Evolutionary conservation across 2,888 invertebrate genomes (phyloP), one percentile per base, ranked within the genome.

Genomic region (Lacanobia wlatinum): DNA sequence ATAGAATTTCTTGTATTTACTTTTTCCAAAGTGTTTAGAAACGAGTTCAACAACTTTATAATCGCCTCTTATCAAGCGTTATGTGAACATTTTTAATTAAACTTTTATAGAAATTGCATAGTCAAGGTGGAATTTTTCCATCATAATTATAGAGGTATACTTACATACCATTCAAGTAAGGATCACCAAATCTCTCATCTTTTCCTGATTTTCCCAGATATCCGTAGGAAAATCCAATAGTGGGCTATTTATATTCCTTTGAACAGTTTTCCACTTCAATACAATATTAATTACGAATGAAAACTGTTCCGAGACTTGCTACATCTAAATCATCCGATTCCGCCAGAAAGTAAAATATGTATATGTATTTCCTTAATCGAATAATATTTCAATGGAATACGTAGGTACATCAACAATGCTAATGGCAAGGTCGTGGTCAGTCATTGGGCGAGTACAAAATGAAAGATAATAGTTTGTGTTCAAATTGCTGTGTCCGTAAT

Each of bases 381-480:
- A 59, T 63, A 34, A 69, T 34, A 63, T 69, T 80, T 69, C 28
- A 66, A 67, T 64, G 38, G 23, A 55, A 67, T 43, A 68, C 50
- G 23, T 50, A 55, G 28, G 48, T 53, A 73, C 40, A 75, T 18
- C 70, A 53, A 46, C 58, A 79, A 80, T 71, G 73, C 65, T 73
- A 66, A 79, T 83, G 71, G 65, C 89, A 90, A 90, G 90, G 90
- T 87, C 89, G 85, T 81, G 88, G 87, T 82, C 88, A 87, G 80
- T 84, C 82, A 84, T 73, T 77, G 73, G 81, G 62, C 70, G 23
- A 78, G 59, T 50, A 87, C 83, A 84, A 86, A 81, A 87, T 83
- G 81, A 82, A 68, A 81, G 76, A 82, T 86, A 86, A 86, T 83
- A 76, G 77, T 73, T 82, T 76, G 69, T 64, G 70, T 69, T 70